phyloP scores from a whole-genome alignment of 2,888 invertebrate genomes.

The Chymomyza caudatula region DNA sequence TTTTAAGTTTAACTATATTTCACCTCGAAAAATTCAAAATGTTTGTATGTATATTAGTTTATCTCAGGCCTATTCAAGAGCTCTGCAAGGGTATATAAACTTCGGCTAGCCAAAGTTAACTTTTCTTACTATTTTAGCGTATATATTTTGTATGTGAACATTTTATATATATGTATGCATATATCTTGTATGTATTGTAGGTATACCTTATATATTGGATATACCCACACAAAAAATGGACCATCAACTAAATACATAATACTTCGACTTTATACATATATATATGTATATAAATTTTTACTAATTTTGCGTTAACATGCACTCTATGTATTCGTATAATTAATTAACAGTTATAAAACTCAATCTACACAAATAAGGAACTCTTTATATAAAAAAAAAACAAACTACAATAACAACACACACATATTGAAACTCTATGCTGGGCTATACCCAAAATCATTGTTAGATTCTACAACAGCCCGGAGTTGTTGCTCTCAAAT shows the following conservation, averaged over 20 bases:
- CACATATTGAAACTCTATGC: slow-evolving; percentile 37
- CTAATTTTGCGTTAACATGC: slow-evolving; percentile 1
- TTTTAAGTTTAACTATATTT: no score
- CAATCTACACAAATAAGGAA: slow-evolving; percentile 57
- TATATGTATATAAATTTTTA: slow-evolving; percentile 1
- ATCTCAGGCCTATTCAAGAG: no score
- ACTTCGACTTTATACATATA: slow-evolving; percentile 48
- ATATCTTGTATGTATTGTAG: slow-evolving; percentile 17
- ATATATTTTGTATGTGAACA: slow-evolving; percentile 9
- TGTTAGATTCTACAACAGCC: background rate
- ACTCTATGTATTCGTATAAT: slow-evolving; percentile 35
- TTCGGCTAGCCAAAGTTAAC: background rate
- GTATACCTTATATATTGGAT: slow-evolving; percentile 36
- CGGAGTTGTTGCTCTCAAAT: slow-evolving; percentile 14
- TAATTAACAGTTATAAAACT: slow-evolving; percentile 49
- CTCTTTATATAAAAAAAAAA: slow-evolving; percentile 19
- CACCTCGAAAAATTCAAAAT: no score
- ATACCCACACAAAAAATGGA: slow-evolving; percentile 56
- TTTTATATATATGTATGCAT: slow-evolving; percentile 27
- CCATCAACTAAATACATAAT: slow-evolving; percentile 73
- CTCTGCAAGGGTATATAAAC: background rate
- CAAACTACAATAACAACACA: background rate
- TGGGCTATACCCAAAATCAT: slow-evolving; percentile 8
- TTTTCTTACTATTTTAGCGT: slow-evolving; percentile 15
- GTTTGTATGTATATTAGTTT: slow-evolving; percentile 13